Evolutionary conservation across 2,113 vertebrate species (phyloP), one percentile per base, ranked within the genome.

Genomic region (Melanerpes aurifrons): DNA sequence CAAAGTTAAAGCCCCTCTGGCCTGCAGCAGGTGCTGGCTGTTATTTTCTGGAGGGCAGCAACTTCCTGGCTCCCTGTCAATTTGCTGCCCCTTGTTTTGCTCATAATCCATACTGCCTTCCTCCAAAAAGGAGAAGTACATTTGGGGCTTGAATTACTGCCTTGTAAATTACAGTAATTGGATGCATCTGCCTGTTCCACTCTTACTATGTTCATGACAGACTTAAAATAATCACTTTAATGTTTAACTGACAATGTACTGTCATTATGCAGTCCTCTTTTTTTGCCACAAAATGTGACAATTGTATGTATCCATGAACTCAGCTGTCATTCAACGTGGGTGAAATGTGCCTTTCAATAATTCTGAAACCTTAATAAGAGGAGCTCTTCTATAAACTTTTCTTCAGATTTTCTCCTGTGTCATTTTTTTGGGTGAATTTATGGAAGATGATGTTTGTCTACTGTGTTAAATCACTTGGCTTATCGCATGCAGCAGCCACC

Each of bases 351-450:
- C 95, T 96, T 95, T 94, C 77, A 75, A 67, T 37, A 69, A 56
- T 43, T 61, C 86, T 88, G 82, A 66, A 81, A 92, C 79, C 67
- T 94, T 54, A 87, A 63, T 87, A 89, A 93, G 63, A 90, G 43
- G n/a, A 88, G 72, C 61, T 89, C 88, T 94, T 96, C 93, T 90
- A 88, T 96, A 97, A 97, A 96, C 24, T 93, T 94, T 92, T 90
- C 73, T 92, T 85, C 85, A 80, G 54, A 82, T 80, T 90, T 80
- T 90, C 68, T 93, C 73, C 82, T 3, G 48, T 5, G 31, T 91
- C 1, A 0, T 83, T 89, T 91, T 86, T 31, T 57, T 21, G 20
- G 48, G 64, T 69, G 72, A 77, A 47, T 86, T 72, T 85, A 10
- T 17, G 48, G 70, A 67, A 53, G 43, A 15, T 45, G 50, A 5